Evolutionary conservation across 2,797 vertebrate genomes (phyloP).

Genomic region (Loris lydekkerianus): DNA sequence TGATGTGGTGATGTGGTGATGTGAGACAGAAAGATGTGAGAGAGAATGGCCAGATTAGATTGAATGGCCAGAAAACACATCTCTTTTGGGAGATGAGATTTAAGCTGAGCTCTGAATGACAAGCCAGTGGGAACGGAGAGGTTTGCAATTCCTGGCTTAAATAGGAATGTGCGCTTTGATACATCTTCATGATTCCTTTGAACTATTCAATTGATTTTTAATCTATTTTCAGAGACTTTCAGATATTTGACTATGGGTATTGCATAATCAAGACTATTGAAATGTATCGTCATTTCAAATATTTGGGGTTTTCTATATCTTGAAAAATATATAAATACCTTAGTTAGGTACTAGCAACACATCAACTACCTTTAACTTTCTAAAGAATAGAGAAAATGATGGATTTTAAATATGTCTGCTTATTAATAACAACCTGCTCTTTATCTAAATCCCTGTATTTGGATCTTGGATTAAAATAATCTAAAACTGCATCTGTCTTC

Average conservation of each 20-base stretch:
- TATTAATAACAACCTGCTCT: conserved; percentile 61
- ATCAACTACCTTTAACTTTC: background rate
- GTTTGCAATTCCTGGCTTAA: background rate
- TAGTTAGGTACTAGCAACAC: background rate
- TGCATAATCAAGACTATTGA: background rate
- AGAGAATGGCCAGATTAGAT: background rate
- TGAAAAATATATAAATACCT: conserved; percentile 6
- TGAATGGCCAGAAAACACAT: background rate
- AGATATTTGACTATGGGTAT: background rate
- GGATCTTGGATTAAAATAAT: conserved; percentile 71
- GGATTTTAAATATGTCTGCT: conserved; percentile 42
- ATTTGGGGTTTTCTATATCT: background rate
- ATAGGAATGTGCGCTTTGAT: background rate
- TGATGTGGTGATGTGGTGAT: background rate
- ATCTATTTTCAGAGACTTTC: conserved; percentile 40
- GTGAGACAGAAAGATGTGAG: background rate
- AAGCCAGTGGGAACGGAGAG: background rate
- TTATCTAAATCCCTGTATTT: conserved; percentile 71
- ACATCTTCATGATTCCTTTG: background rate
- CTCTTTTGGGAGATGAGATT: background rate
- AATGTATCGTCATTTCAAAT: background rate
- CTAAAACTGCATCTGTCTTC: conserved; percentile 70
- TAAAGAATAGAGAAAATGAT: background rate
- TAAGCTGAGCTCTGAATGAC: background rate
- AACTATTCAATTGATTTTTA: conserved; percentile 16